Conservation (phyloP, 2,113 vertebrate genomes). For the Fulica atra region DNA sequence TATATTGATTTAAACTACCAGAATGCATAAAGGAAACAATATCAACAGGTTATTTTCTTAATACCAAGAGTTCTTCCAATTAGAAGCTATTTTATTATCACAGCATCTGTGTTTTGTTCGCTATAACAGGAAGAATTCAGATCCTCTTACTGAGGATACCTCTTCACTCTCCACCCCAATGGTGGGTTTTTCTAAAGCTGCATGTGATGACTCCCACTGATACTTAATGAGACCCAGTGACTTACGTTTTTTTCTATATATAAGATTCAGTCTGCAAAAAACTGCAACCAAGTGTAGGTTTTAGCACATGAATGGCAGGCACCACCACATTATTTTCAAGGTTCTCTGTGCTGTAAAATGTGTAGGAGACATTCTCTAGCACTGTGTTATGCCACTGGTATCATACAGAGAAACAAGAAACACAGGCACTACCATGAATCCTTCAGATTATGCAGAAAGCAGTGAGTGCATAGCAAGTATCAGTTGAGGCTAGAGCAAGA, state of each 20-base stretch:
- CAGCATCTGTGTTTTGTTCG: not conserved
- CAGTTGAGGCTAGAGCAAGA: not conserved
- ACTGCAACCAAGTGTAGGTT: not conserved
- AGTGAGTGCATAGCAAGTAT: not conserved
- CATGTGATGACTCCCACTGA: not conserved
- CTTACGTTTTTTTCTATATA: not conserved
- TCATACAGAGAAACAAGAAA: not conserved
- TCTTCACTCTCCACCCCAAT: not conserved
- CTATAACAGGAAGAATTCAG: not conserved
- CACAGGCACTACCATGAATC: not conserved
- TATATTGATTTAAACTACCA: not conserved
- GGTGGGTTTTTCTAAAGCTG: not conserved
- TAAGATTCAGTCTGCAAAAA: not conserved
- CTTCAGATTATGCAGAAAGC: not conserved
- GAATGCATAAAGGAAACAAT: not conserved
- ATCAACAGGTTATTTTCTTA: not conserved
- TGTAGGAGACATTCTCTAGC: not conserved
- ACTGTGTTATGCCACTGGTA: not conserved
- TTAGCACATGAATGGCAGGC: not conserved
- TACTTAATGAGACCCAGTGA: not conserved
- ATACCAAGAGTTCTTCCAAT: not conserved
- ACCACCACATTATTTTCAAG: not conserved
- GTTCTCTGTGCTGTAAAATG: not conserved
- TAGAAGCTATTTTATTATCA: not conserved
- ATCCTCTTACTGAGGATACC: not conserved